These are phyloP conservation scores for Cichlasoma orientale DNA, from an alignment of 2,797 vertebrate species.

Conservation along the genomic window DNA sequence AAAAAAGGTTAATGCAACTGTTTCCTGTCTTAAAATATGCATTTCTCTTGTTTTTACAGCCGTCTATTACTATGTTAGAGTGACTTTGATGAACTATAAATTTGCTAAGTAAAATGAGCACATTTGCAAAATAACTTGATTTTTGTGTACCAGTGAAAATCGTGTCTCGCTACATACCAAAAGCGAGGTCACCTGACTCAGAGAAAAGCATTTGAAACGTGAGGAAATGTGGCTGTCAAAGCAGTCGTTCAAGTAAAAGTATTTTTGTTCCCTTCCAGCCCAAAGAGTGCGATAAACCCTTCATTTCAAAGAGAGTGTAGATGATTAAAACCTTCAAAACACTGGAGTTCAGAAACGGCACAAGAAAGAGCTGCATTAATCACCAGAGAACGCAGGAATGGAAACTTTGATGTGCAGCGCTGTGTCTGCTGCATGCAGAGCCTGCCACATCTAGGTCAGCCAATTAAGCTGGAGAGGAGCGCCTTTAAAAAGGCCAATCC, in stretches of 20 bases:
- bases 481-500: not conserved
- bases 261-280: not conserved
- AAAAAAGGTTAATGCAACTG: not conserved
- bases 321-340: slow-evolving; percentile 40
- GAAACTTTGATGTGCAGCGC: slow-evolving; percentile 43
- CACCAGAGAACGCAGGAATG: slow-evolving; percentile 7
- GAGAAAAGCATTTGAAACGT: no score
- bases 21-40: not conserved
- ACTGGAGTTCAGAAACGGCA: slow-evolving; percentile 36
- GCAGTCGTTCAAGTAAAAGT: not conserved
- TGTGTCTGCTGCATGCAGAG: slow-evolving; percentile 13
- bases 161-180: no score
- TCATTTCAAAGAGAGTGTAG: slow-evolving; percentile 26
- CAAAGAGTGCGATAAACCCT: not conserved
- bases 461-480: not conserved
- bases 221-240: not conserved
- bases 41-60: not conserved
- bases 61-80: not conserved
- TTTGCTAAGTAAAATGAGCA: no score
- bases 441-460: slow-evolving; percentile 28
- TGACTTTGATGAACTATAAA: not conserved
- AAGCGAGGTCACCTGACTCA: no score
- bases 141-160: no score
- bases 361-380: slow-evolving; percentile 39
- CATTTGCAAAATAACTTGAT: no score